Evolutionary conservation across 1,140 invertebrate genomes (phyloP).

Genomic region (Idris sp.): DNA sequence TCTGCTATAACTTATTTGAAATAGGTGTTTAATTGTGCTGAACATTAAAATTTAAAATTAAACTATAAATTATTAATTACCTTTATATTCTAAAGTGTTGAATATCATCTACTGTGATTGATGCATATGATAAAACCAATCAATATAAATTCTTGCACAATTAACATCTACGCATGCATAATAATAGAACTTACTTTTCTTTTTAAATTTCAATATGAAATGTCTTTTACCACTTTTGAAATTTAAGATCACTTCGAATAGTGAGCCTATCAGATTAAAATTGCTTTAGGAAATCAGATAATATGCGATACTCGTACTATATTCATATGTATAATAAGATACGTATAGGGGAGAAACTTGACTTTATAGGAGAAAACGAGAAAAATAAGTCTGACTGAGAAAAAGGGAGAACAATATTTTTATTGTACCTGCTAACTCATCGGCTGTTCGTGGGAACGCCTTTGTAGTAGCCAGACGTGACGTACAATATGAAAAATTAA

Average conservation of each 20-base stretch:
- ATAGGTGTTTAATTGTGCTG: no score
- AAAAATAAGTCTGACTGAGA: conserved; percentile 49
- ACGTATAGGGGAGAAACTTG: conserved; percentile 43
- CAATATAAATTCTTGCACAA: no score
- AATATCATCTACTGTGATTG: no score
- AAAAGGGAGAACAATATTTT: conserved; percentile 69
- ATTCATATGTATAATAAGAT: conserved; percentile 54
- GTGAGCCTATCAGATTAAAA: conserved; percentile 16
- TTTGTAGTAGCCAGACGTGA: conserved; percentile 69
- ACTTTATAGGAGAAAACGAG: conserved; percentile 54
- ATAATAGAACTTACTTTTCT: no score
- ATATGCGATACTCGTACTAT: conserved; percentile 39
- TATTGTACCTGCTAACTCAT: conserved; percentile 74
- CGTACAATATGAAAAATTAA: conserved; percentile 73
- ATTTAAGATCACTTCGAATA: conserved; percentile 1
- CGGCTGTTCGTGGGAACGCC: conserved; percentile 70
- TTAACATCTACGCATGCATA: no score
- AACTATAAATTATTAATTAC: no score
- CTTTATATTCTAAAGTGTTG: no score
- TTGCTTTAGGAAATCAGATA: conserved; percentile 36
- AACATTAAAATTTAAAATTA: no score
- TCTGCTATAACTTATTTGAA: no score
- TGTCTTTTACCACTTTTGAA: conserved; percentile 1
- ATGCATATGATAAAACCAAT: no score
- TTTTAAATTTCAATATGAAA: conserved; percentile 1